A percentile compares a stretch with the other conserved stretches of the same genome.
Conservation (phyloP, 2,888 invertebrate species). For the Trichacis sp. region DNA sequence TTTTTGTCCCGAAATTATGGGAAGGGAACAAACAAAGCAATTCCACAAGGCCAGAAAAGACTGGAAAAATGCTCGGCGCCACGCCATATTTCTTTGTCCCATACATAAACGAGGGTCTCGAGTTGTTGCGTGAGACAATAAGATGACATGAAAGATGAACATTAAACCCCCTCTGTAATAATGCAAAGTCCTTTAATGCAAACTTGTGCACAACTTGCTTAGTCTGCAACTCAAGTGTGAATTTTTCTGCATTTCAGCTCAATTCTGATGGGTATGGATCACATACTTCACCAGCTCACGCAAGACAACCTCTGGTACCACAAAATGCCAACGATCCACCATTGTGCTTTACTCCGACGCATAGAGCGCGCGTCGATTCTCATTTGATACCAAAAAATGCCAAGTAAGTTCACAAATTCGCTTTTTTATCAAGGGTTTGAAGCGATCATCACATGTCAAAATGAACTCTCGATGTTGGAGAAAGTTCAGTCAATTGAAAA, state of each 20-base stretch:
- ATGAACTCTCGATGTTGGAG: too few relatives aligned
- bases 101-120: neutral
- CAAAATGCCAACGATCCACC: conserved; percentile 73
- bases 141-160: neutral
- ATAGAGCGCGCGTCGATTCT: conserved; percentile 71
- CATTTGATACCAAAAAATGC: conserved; percentile 84
- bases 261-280: conserved; percentile 89
- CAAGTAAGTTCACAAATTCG: conserved; percentile 77
- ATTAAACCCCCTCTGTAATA: neutral
- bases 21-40: neutral
- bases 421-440: too few relatives aligned
- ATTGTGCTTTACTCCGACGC: conserved; percentile 63
- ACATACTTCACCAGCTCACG: conserved; percentile 84
- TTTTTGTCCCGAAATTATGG: too few relatives aligned
- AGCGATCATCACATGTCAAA: too few relatives aligned
- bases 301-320: conserved; percentile 81
- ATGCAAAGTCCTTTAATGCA: neutral
- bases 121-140: neutral
- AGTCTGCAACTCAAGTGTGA: too few relatives aligned
- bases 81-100: neutral
- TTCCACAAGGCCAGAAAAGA: neutral
- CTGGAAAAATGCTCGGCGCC: neutral
- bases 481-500: too few relatives aligned
- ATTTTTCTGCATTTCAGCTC: conserved; percentile 73
- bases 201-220: too few relatives aligned